Evolutionary conservation across 1,140 invertebrate genomes (phyloP).

Genomic region (Conus ventricosus): DNA sequence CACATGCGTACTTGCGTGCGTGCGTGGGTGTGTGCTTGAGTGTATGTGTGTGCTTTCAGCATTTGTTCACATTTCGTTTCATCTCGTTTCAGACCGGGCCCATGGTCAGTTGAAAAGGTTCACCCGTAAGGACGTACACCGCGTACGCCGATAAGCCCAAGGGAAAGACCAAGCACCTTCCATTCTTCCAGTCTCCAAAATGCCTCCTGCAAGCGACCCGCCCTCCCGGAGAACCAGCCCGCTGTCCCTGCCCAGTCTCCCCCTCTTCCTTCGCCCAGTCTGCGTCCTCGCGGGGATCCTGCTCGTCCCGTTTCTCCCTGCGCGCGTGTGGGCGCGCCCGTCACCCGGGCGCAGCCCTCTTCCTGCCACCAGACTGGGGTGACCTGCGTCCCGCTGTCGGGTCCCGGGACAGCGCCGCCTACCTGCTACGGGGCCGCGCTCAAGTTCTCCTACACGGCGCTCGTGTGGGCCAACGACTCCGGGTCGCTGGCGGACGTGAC

Average conservation of each 20-base stretch:
- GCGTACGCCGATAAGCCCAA: background rate
- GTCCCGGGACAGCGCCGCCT: constrained; percentile 29
- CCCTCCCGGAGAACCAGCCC: background rate
- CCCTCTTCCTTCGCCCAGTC: background rate
- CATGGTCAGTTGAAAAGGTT: too few species aligned
- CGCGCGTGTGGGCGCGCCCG: too few species aligned
- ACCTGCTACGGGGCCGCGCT: constrained; percentile 85
- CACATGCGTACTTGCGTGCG: background rate
- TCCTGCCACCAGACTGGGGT: constrained; percentile 25
- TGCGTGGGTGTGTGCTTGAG: constrained; percentile 8
- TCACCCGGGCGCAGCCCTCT: background rate
- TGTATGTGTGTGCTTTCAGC: background rate
- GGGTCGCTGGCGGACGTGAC: constrained; percentile 81
- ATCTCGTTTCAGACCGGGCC: background rate
- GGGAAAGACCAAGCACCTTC: background rate
- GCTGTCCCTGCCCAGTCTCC: background rate
- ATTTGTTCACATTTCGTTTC: background rate
- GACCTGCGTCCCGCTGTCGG: constrained; percentile 44
- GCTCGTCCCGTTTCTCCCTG: too few species aligned
- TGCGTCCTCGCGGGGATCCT: background rate
- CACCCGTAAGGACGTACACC: too few species aligned
- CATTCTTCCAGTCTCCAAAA: background rate
- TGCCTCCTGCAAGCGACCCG: background rate
- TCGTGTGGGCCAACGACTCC: constrained; percentile 84
- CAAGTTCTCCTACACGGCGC: constrained; percentile 81